Base-by-base conservation (phyloP, 1,140 invertebrate species). In the Drosophila rufa region DNA sequence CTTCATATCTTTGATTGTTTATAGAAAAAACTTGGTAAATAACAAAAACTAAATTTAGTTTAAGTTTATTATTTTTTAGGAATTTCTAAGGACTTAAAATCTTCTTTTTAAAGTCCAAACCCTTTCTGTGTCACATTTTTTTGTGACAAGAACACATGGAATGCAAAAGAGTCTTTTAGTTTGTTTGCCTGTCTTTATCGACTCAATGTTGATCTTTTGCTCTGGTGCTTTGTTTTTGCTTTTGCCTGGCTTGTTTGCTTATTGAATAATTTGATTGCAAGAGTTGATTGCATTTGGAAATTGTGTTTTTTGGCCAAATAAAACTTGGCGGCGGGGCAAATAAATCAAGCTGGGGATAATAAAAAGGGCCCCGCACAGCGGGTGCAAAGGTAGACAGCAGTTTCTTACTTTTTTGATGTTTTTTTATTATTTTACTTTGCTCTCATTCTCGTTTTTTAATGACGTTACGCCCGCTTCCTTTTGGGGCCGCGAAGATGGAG, bases 401-500 rank as follows among this genome's bases (percentile, higher is more conserved):
- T 36, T 67, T 55, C 19, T 33, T 66, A 50, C 48, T 22, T 3
- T 46, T 46, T 51, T 15, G 17, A 25, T 33, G 50, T 27, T 70
- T 15, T 42, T 60, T 15, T 60, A 15, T 8, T 19, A n/a, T 57
- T 27, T 42, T 45, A 27, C 57, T 36, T 57, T 55, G 65, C 65
- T 71, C 67, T 30, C 38, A 38, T 60, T 73, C 68, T 48, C 45
- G 1, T 38, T 77, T 69, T 85, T 85, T 85, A 85, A 85, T 85
- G 82, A 84, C 58, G 82, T 85, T 85, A 85, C 82, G 82, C 82
- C 82, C 82, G 80, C 80, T 81, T 84, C 81, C 80, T 82, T 64
- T 75, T 76, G 75, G 61, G 61, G 74, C 61, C 61, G 50, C 50
- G 58, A 48, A 75, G 38, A 75, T 57, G 65, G 69, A 17, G 67